Percentiles rank a stretch among this genome's conserved stretches.
phyloP scores from a whole-genome alignment of 2,888 invertebrate species.

The Ochropleura plecta region DNA sequence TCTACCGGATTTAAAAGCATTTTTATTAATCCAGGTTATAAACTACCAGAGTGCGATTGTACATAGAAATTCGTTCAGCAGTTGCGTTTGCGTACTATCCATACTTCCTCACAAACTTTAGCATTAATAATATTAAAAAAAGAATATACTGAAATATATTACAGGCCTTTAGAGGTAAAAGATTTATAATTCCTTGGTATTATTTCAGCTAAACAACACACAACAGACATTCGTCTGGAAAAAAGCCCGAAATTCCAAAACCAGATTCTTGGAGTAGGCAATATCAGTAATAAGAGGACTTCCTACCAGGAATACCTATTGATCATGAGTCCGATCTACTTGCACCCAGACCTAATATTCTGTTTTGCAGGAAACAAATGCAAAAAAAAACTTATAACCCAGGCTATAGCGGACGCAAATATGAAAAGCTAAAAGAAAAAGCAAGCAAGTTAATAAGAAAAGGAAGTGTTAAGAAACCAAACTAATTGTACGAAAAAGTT shows the following conservation, averaged over 20 bases:
- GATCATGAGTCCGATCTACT: neutral
- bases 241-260: constrained; percentile 39
- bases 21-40: no score
- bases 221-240: constrained; percentile 23
- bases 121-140: no score
- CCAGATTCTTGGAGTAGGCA: constrained; percentile 22
- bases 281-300: constrained; percentile 29
- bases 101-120: no score
- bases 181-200: neutral
- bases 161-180: neutral
- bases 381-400: neutral
- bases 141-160: neutral
- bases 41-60: no score
- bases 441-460: neutral
- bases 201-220: neutral
- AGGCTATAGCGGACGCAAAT: neutral
- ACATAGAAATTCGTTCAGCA: no score
- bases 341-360: neutral
- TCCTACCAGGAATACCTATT: neutral
- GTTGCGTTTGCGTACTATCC: no score
- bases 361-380: neutral
- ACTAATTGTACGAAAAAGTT: neutral
- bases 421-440: neutral
- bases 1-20: no score
- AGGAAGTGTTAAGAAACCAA: neutral